Conservation (phyloP, 2,888 invertebrate genomes). For the Sceliomorpha sp. region DNA sequence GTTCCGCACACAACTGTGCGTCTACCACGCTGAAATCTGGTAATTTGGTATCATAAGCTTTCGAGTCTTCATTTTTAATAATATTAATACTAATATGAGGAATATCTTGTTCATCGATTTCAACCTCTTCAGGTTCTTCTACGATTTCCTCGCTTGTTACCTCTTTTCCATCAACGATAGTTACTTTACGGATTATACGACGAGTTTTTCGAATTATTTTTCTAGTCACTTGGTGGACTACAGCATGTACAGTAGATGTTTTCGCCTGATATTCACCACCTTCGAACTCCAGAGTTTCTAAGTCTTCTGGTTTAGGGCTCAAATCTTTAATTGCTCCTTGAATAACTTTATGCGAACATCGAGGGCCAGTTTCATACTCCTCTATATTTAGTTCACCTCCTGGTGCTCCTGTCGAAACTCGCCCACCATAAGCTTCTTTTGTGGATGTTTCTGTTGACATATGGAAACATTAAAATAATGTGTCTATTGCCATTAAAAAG, state of each 20-base stretch:
- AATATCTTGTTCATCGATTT: conserved; percentile 87
- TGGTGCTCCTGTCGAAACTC: conserved; percentile 84
- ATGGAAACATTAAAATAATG: too few species aligned
- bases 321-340: conserved; percentile 82
- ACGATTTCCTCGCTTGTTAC: conserved; percentile 90
- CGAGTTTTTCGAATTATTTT: conserved; percentile 88
- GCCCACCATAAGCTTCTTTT: conserved; percentile 85
- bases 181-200: conserved; percentile 88
- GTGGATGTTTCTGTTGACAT: conserved; percentile 81
- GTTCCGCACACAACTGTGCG: conserved; percentile 1
- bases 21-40: conserved; percentile 60
- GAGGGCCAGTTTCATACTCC: conserved; percentile 85
- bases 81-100: conserved; percentile 87
- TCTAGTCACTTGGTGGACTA: conserved; percentile 90
- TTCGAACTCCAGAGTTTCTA: conserved; percentile 74
- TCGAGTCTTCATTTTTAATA: conserved; percentile 81
- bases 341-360: conserved; percentile 83
- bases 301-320: conserved; percentile 67
- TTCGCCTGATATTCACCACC: conserved; percentile 81
- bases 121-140: conserved; percentile 91
- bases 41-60: conserved; percentile 46
- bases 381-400: conserved; percentile 85
- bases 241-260: conserved; percentile 88
- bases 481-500: too few species aligned
- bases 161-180: conserved; percentile 91